A percentile compares a stretch with the other conserved stretches of the same genome.
These are phyloP conservation scores for Trogon melanurus DNA, from an alignment of 2,113 vertebrate species.

Conservation along the genomic window DNA sequence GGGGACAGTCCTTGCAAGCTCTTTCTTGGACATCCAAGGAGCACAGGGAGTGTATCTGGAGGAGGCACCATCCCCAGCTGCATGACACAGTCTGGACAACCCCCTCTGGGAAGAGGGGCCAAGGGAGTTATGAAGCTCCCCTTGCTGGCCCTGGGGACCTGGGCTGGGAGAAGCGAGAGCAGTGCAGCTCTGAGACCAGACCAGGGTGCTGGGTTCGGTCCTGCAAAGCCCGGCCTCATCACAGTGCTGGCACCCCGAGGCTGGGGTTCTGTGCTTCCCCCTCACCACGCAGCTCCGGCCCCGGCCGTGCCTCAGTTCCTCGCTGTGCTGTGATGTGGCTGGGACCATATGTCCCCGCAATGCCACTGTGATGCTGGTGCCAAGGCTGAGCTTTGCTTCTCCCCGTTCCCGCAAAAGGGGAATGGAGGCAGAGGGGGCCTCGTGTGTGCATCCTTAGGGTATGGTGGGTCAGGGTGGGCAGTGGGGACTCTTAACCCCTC, in stretches of 20 bases:
- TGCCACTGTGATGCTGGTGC: neutral
- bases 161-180: rapidly evolving
- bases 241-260: rapidly evolving
- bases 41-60: rapidly evolving
- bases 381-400: neutral
- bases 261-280: neutral
- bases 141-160: no score
- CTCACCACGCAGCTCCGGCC: rapidly evolving
- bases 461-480: rapidly evolving
- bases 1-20: neutral
- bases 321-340: rapidly evolving
- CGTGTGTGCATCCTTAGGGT: rapidly evolving
- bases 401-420: neutral
- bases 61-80: rapidly evolving
- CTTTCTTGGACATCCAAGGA: neutral
- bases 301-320: rapidly evolving
- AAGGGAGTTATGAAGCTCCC: neutral
- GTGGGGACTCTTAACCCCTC: rapidly evolving
- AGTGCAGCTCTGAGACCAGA: rapidly evolving
- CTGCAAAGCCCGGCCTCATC: neutral
- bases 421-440: neutral
- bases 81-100: neutral
- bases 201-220: rapidly evolving
- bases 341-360: neutral
- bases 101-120: rapidly evolving